Percentiles rank a stretch among this genome's conserved stretches.
Conservation (phyloP, 2,113 vertebrate species). For the Hiodon alosoides region DNA sequence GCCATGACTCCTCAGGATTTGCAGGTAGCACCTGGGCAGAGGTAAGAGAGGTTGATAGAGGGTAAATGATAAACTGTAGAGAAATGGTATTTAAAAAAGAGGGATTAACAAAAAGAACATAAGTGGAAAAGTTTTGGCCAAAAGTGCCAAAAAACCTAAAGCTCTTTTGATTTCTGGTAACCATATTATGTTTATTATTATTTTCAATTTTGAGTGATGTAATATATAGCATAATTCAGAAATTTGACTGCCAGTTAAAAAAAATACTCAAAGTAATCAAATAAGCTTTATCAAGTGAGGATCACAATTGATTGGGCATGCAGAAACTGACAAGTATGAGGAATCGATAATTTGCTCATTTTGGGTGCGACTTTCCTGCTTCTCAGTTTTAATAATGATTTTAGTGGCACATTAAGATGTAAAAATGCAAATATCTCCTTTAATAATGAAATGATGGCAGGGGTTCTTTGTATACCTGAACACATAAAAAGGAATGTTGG, state of each 20-base stretch:
- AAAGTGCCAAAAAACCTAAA: neutral
- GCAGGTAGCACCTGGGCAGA: slow-evolving; percentile 80
- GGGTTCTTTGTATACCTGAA: too few relatives aligned
- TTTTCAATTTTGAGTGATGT: neutral
- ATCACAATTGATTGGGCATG: too few relatives aligned
- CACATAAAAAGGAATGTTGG: too few relatives aligned
- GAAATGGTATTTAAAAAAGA: neutral
- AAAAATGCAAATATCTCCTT: too few relatives aligned
- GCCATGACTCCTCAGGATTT: slow-evolving; percentile 97
- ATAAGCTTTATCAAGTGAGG: too few relatives aligned
- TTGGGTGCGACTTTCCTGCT: too few relatives aligned
- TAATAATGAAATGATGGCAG: too few relatives aligned
- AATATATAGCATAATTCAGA: neutral
- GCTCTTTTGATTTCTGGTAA: neutral
- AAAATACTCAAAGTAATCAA: too few relatives aligned
- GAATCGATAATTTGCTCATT: too few relatives aligned
- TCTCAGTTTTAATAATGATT: too few relatives aligned
- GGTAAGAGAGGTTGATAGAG: neutral
- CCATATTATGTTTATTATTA: neutral
- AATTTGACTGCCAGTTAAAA: neutral
- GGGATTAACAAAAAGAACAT: neutral
- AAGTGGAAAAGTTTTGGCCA: neutral
- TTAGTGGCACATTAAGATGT: too few relatives aligned
- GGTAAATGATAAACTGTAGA: neutral
- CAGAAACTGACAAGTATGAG: too few relatives aligned